Base-by-base conservation (phyloP, 2,113 vertebrate species). In the Carlito syrichta region DNA sequence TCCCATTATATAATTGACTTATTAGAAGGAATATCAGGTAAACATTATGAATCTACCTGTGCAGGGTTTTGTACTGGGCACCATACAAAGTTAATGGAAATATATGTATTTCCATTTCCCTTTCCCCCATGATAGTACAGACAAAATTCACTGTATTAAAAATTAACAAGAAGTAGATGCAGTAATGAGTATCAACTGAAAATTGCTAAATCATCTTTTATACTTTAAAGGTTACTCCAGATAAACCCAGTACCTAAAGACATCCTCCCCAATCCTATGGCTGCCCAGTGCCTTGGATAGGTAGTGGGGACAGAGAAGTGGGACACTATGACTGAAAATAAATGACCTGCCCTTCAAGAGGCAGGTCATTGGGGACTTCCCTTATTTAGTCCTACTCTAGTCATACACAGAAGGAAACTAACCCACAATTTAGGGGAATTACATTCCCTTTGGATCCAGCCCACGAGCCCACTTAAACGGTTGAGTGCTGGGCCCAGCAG, bases 1-100 rank as follows among this genome's bases (percentile, higher is more conserved):
- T 93, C 94, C 86, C 73, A 5, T 93, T 86, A 90, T 60, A 79
- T 89, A 96, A 96, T 3, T 89, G 88, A 96, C 89, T 97, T 96
- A 91, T 89, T 91, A 63, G 93, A 96, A 96, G 96, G 93, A 84
- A 73, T 91, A 95, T 84, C 94, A 94, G 52, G 84, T 69, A 96
- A 96, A 97, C 76, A 96, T 84, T 81, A 93, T 19, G 86, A 32
- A 60, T 30, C 83, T 88, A 96, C 78, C 83, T 96, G 83, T 54
- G 93, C 95, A 73, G n/a, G 23, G 22, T 86, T 45, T n/a, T 89
- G 69, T 27, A 91, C 6, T 17, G 89, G 79, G 43, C 82, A 91
- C 32, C 19, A 58, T 8, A 82, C 66, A 79, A 91, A 89, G 66
- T 91, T 86, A 89, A 71, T 32, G 17, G 68, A 90, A 95, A 94